Conservation (phyloP, 2,797 vertebrate genomes). For the Ctenopoma multispine region DNA sequence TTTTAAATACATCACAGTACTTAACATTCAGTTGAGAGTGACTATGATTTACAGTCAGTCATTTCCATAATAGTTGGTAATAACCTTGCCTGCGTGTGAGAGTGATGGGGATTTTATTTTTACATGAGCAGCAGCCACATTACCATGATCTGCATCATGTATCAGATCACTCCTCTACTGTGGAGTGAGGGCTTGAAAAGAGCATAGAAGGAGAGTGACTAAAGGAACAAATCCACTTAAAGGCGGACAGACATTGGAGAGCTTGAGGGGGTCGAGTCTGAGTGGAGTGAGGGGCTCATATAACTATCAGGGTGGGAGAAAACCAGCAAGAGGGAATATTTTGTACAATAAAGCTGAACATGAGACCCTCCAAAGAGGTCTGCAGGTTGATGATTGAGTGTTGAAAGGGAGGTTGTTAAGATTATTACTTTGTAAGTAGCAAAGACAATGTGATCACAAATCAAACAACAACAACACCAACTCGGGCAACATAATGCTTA, state of each 20-base stretch:
- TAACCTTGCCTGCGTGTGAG: conserved; percentile 59
- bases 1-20: conserved; percentile 38
- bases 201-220: conserved; percentile 38
- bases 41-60: conserved; percentile 59
- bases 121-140: conserved; percentile 71
- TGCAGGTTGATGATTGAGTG: conserved; percentile 15
- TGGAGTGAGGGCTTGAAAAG: conserved; percentile 49
- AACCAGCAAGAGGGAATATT: conserved; percentile 9
- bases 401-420: conserved; percentile 7
- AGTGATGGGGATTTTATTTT: conserved; percentile 76
- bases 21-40: conserved; percentile 44
- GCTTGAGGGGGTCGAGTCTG: conserved; percentile 35
- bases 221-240: conserved; percentile 59
- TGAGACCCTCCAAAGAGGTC: conserved; percentile 37
- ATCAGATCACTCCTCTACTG: conserved; percentile 62
- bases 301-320: conserved; percentile 19
- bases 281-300: conserved; percentile 41
- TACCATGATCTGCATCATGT: conserved; percentile 66
- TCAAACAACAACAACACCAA: background rate
- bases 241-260: conserved; percentile 55
- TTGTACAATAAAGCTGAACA: conserved; percentile 25
- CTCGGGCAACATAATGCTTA: background rate
- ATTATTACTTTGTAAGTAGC: background rate
- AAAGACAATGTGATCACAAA: background rate
- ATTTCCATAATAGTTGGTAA: conserved; percentile 64